These are phyloP conservation scores for Holothuria leucospilota DNA, from an alignment of 53 echinoderm and acorn worm species.

Conservation along the genomic window DNA sequence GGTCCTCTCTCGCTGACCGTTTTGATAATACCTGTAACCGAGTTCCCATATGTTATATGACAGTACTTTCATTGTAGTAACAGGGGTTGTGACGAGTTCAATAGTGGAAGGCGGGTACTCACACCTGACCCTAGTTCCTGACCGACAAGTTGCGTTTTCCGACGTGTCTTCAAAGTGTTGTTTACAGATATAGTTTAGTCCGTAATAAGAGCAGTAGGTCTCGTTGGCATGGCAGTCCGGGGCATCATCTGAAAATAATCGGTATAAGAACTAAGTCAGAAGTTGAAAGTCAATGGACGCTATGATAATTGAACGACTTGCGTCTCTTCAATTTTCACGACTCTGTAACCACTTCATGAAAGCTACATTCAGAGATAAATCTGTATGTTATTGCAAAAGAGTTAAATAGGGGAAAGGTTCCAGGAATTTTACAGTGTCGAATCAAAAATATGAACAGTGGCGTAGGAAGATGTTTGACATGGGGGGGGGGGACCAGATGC, in stretches of 20 bases:
- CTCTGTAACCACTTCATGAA: too few relatives aligned
- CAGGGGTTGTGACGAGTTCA: slow-evolving; percentile 70
- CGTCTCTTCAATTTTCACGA: too few relatives aligned
- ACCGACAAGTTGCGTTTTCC: slow-evolving; percentile 48
- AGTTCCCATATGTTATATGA: slow-evolving; percentile 90
- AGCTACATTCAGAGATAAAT: too few relatives aligned
- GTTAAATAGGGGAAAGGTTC: too few relatives aligned
- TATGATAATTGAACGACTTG: too few relatives aligned
- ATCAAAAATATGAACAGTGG: too few relatives aligned
- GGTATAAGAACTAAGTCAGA: too few relatives aligned
- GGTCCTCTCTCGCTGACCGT: slow-evolving; percentile 86
- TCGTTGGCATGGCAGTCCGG: slow-evolving; percentile 72
- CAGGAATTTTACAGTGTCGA: too few relatives aligned
- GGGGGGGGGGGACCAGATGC: too few relatives aligned
- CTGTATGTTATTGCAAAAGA: too few relatives aligned
- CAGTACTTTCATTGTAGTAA: slow-evolving; percentile 69
- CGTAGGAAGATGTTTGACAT: too few relatives aligned
- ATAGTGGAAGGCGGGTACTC: slow-evolving; percentile 59
- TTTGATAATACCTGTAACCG: slow-evolving; percentile 71
- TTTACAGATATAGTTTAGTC: slow-evolving; percentile 79
- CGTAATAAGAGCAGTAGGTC: slow-evolving; percentile 70
- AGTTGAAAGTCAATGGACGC: too few relatives aligned
- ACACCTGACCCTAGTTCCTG: slow-evolving; percentile 80
- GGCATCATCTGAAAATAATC: slow-evolving; percentile 64
- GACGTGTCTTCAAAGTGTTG: slow-evolving; percentile 30